These are phyloP conservation scores for Pycnonotus jocosus DNA, from an alignment of 2,113 vertebrate genomes.

Conservation along the genomic window DNA sequence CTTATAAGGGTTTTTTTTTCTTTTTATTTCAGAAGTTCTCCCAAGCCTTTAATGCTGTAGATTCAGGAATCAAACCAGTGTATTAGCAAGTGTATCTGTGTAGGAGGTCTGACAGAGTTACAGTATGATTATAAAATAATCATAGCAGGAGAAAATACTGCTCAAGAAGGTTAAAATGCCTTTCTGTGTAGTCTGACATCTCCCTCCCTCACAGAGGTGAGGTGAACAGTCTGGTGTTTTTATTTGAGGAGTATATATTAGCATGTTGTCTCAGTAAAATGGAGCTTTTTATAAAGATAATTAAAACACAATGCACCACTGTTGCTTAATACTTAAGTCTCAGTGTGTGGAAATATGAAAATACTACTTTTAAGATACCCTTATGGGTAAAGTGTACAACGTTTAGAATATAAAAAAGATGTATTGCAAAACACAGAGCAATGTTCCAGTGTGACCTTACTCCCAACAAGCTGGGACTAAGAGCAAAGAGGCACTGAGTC, in stretches of 20 bases:
- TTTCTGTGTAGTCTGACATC: background rate
- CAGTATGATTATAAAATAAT: background rate
- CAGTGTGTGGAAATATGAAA: background rate
- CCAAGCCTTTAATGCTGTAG: background rate
- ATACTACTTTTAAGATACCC: background rate
- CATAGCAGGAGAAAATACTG: background rate
- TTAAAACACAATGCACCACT: background rate
- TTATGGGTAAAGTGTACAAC: background rate
- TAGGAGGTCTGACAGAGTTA: background rate
- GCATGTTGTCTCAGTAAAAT: background rate
- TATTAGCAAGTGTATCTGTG: background rate
- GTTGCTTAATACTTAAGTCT: background rate
- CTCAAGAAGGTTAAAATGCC: background rate
- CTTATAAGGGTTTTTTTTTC: background rate
- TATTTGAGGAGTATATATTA: background rate
- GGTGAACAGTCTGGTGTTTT: background rate
- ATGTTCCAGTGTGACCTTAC: background rate
- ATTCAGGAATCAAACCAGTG: background rate
- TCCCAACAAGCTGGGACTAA: background rate
- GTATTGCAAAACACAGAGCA: background rate
- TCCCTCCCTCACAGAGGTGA: background rate
- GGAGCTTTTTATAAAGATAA: background rate
- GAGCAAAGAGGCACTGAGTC: background rate
- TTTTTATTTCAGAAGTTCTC: background rate
- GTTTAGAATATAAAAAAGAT: background rate